Base-by-base conservation (phyloP, 2,113 vertebrate genomes). In the Gadus macrocephalus region DNA sequence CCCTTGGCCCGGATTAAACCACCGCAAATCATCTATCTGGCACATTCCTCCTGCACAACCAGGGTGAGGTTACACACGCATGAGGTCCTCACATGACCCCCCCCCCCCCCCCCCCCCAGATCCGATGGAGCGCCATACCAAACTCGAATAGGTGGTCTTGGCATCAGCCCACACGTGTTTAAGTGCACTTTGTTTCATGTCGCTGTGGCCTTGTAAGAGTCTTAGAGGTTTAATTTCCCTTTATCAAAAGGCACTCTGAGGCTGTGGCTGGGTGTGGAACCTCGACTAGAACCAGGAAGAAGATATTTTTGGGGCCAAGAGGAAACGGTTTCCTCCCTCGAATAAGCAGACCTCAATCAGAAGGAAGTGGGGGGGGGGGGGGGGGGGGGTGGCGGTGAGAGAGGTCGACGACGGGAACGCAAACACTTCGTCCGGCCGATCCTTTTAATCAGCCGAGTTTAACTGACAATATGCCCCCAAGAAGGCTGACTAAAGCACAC, bases 21-120 rank as follows among this genome's bases (percentile, higher is more conserved):
- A n/a, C 71, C 58, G 63, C 72, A 81, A 72, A 74, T 79, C 49
- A 67, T 79, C 76, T 28, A 16, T 74, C 71, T 61, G 82, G 77
- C 74, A 66, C 12, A 53, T 77, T 79, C 68, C 65, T 72, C 66
- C 78, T 85, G 81, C 74, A 80, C 69, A 0, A 66, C 35, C 5
- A 67, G 72, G 78, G 84, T 86, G 77, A 82, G 77, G 66, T 67
- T 35, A 38, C 35, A 71, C 53, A 15, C 62, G 35, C 28, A 15
- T 9, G 42, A 9, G 1, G 42, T 49, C 42, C 42, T 49, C 8
- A 14, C 11, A 49, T 49, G 42, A 9, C 8, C 6, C 8, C 12
- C 42, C 42, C 11, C 38, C 38, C 38, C 38, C 11, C 38, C 38
- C 38, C 38, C 38, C 38, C 11, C 38, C 38, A 6, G 38, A 11